Evolutionary conservation across 1,140 invertebrate species (phyloP), one percentile per base, ranked within the genome.

Genomic region (Melitaea cinxia): DNA sequence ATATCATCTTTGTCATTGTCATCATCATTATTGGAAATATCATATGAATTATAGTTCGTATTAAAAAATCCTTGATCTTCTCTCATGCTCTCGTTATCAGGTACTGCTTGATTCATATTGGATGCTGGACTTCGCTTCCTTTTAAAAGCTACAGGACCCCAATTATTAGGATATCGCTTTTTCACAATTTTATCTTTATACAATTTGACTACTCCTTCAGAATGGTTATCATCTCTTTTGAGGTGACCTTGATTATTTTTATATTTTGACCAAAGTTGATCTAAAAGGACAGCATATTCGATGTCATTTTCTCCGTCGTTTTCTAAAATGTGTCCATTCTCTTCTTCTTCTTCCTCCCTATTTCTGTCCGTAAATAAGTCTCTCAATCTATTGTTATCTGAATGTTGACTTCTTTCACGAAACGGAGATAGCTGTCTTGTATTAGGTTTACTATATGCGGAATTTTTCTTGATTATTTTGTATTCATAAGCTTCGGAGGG

Each of bases 261-360:
- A 68, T 93, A 93, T 79, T 94, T 93, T 30, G 93, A 91, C 93
- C 93, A 94, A 26, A 93, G 82, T 61, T 93, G 89, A 47, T 91
- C 88, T 54, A 94, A 73, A 14, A 93, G 82, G 52, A 93, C 80
- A 19, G 91, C 91, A 65, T 93, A 93, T 60, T 93, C 92, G 33
- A 82, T 85, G 65, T 92, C 90, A 37, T 90, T 91, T 63, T 93
- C 88, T 55, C 88, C 78, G 37, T 75, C 76, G 28, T 91, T 88
- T 52, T 88, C 74, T 47, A 87, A 76, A 65, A 63, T 50, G 33
- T 92, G 78, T 49, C 86, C 83, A 60, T 86, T 83, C 4, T 88
- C 82, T 62, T 85, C 42, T 58, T 49, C 55, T 19, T 39, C 33
- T 15, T 10, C 85, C 9, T 53, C 72, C 62, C 89, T 92, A 65